These are phyloP conservation scores for Seriola aureovittata DNA, from an alignment of 2,113 vertebrate genomes.

Conservation along the genomic window DNA sequence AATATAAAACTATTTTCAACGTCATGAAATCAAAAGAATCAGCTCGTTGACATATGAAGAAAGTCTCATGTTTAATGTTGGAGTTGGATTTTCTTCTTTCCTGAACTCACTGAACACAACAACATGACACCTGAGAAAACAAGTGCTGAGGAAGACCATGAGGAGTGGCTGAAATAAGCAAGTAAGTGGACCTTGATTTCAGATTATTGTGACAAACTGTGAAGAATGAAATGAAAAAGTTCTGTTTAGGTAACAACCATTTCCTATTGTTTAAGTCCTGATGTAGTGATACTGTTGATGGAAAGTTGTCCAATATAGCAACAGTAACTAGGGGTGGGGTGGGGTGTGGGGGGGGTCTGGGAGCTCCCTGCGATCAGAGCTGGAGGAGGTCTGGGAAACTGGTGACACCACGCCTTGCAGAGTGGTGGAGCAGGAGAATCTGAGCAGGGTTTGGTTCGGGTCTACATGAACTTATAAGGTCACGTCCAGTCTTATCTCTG, in stretches of 20 bases:
- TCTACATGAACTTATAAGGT: slow-evolving; percentile 49
- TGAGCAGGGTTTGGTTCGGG: not conserved
- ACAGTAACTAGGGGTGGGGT: not conserved
- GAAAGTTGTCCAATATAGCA: slow-evolving; percentile 22
- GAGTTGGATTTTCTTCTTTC: too few relatives aligned
- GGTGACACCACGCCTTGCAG: not conserved
- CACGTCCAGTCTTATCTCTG: not conserved
- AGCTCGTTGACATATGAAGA: too few relatives aligned
- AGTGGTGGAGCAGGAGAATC: not conserved
- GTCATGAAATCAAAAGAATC: too few relatives aligned
- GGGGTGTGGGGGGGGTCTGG: not conserved
- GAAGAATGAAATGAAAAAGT: too few relatives aligned
- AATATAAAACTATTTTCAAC: too few relatives aligned
- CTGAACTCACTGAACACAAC: too few relatives aligned
- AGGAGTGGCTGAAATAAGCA: not conserved
- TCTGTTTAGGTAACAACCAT: not conserved
- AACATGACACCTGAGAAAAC: too few relatives aligned
- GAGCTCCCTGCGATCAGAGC: not conserved
- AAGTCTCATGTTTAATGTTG: too few relatives aligned
- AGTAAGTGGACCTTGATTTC: too few relatives aligned
- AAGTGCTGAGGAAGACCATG: not conserved
- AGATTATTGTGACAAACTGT: too few relatives aligned
- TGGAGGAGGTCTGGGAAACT: not conserved
- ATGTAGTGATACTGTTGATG: not conserved
- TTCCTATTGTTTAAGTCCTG: not conserved